phyloP scores from a whole-genome alignment of 1,140 invertebrate species.

The Leptinotarsa defecta region DNA sequence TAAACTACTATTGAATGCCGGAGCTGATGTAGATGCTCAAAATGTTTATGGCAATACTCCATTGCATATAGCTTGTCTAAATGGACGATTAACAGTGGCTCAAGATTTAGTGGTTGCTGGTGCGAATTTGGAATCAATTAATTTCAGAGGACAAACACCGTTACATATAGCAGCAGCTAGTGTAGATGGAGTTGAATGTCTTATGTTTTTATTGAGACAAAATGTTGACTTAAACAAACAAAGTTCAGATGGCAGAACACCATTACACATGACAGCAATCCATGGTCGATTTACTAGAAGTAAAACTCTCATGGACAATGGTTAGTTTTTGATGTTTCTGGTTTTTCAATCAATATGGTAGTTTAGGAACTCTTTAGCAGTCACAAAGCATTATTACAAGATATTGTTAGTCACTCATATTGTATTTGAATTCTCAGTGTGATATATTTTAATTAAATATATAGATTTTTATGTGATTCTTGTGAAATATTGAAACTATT shows the following conservation, averaged over 20 bases:
- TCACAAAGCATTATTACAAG: too few relatives aligned
- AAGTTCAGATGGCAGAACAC: conserved; percentile 66
- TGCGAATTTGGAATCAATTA: conserved; percentile 57
- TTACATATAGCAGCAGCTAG: conserved; percentile 69
- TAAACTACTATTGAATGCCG: conserved; percentile 60
- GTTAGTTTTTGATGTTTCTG: conserved; percentile 26
- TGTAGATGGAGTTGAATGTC: conserved; percentile 66
- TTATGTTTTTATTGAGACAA: conserved; percentile 62
- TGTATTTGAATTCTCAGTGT: too few relatives aligned
- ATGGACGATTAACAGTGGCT: conserved; percentile 63
- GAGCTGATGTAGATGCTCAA: conserved; percentile 64
- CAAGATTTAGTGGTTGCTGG: conserved; percentile 59
- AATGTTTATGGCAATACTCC: conserved; percentile 67
- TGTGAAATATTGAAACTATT: too few relatives aligned
- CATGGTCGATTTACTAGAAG: conserved; percentile 70
- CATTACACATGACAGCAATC: conserved; percentile 70
- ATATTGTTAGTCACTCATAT: too few relatives aligned
- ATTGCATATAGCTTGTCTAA: conserved; percentile 68
- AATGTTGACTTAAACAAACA: conserved; percentile 64
- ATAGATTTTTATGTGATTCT: too few relatives aligned
- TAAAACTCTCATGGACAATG: conserved; percentile 62
- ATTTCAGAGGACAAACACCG: conserved; percentile 63
- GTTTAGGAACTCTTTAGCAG: neutral
- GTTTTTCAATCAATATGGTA: neutral
- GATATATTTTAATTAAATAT: too few relatives aligned